A percentile compares a stretch with the other conserved stretches of the same genome.
Evolutionary conservation across 2,888 invertebrate species (phyloP).

Genomic region (Amiota communis): DNA sequence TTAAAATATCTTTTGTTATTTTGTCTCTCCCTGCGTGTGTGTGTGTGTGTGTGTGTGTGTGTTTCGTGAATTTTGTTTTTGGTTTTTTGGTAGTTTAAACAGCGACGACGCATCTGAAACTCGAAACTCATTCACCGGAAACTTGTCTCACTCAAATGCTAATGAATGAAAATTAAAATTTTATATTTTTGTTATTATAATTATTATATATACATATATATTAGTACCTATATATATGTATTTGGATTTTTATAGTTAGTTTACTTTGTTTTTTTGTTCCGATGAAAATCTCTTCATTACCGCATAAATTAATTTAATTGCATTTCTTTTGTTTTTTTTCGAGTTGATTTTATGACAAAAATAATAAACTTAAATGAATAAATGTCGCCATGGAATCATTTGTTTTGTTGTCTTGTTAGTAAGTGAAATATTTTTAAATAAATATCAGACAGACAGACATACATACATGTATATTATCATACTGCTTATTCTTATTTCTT

Average conservation of each 20-base stretch:
- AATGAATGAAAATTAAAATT: conserved; percentile 52
- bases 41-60: conserved; percentile 2
- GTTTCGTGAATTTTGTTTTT: conserved; percentile 57
- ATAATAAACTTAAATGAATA: too few relatives aligned
- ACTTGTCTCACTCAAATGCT: conserved; percentile 60
- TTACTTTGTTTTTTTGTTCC: conserved; percentile 25
- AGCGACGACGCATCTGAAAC: conserved; percentile 22
- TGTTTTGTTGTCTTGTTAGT: too few relatives aligned
- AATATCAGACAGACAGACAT: too few relatives aligned
- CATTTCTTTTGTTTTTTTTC: conserved; percentile 56
- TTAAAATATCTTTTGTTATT: conserved; percentile 66
- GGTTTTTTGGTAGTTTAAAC: conserved; percentile 30
- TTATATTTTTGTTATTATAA: conserved; percentile 48
- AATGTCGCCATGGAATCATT: too few relatives aligned
- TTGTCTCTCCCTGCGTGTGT: background rate
- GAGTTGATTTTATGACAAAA: too few relatives aligned
- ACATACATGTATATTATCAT: too few relatives aligned
- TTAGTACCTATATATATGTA: conserved; percentile 42
- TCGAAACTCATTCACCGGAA: conserved; percentile 55
- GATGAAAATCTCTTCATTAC: conserved; percentile 65
- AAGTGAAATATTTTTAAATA: too few relatives aligned
- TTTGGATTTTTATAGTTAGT: conserved; percentile 24
- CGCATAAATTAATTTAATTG: conserved; percentile 66
- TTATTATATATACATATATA: too few relatives aligned
- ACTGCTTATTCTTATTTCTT: too few relatives aligned